Conservation (phyloP, 2,888 invertebrate genomes). For the Noctua fimbriata region DNA sequence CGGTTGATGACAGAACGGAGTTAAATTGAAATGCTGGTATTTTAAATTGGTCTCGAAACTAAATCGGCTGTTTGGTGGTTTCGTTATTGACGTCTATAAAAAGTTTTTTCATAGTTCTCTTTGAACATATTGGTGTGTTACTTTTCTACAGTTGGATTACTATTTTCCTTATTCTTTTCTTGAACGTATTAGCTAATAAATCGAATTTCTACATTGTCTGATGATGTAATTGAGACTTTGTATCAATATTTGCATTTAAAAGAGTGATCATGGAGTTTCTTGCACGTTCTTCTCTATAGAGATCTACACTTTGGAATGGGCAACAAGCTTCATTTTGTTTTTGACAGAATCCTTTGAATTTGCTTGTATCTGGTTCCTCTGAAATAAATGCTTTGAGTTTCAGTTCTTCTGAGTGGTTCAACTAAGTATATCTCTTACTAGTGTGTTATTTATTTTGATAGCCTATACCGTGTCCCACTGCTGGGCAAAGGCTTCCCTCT, state of each 20-base stretch:
- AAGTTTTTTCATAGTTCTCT: neutral
- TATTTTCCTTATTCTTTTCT: neutral
- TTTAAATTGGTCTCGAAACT: conserved; percentile 29
- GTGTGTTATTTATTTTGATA: too few relatives aligned
- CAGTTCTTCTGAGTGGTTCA: too few relatives aligned
- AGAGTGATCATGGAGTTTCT: neutral
- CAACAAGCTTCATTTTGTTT: too few relatives aligned
- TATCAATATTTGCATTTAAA: neutral
- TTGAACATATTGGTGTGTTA: neutral
- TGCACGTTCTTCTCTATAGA: neutral
- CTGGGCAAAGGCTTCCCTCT: too few relatives aligned
- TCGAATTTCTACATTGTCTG: neutral
- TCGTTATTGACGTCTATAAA: neutral
- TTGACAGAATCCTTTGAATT: too few relatives aligned
- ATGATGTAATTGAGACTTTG: neutral
- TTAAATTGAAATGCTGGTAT: conserved; percentile 46
- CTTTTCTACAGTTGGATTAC: neutral
- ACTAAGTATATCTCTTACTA: too few relatives aligned
- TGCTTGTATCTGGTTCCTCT: too few relatives aligned
- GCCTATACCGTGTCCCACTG: too few relatives aligned
- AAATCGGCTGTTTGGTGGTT: conserved; percentile 23
- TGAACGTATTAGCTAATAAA: neutral
- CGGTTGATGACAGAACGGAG: conserved; percentile 29
- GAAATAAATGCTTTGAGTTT: too few relatives aligned
- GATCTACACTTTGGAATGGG: too few relatives aligned